Evolutionary conservation across 1,140 invertebrate species (phyloP).

Genomic region (Temnothorax nylanderi): DNA sequence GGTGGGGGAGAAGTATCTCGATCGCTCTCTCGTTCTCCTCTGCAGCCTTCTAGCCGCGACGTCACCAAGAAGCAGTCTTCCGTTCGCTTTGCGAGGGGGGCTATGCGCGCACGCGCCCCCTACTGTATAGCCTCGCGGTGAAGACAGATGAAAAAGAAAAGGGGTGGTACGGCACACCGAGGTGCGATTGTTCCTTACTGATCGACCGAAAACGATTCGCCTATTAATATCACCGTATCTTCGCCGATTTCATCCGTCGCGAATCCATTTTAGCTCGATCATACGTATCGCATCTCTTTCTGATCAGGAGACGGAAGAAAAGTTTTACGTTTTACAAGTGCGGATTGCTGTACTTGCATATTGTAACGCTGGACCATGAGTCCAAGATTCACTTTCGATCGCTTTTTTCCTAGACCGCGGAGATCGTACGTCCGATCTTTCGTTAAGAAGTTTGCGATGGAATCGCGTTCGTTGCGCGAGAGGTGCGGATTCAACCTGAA

Average conservation of each 20-base stretch:
- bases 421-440: conserved; percentile 7
- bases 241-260: conserved; percentile 7
- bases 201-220: conserved; percentile 45
- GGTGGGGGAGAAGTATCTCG: conserved; percentile 79
- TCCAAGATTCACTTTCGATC: conserved; percentile 19
- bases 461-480: conserved; percentile 44
- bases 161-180: conserved; percentile 57
- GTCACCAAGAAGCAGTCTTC: conserved; percentile 78
- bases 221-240: conserved; percentile 21
- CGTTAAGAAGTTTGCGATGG: conserved; percentile 15
- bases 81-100: conserved; percentile 75
- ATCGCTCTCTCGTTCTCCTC: conserved; percentile 61
- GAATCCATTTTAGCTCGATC: conserved; percentile 35
- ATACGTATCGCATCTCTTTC: conserved; percentile 3
- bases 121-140: conserved; percentile 68
- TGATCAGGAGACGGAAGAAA: background rate
- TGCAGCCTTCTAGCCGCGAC: conserved; percentile 74
- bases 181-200: conserved; percentile 46
- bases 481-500: conserved; percentile 8
- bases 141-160: conserved; percentile 63
- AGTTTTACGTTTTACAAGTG: conserved; percentile 1
- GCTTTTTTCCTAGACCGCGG: background rate
- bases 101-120: conserved; percentile 81
- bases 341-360: conserved; percentile 18
- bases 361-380: background rate